Base-by-base conservation (phyloP, 2,113 vertebrate genomes). In the Romanogobio albipinnatus region DNA sequence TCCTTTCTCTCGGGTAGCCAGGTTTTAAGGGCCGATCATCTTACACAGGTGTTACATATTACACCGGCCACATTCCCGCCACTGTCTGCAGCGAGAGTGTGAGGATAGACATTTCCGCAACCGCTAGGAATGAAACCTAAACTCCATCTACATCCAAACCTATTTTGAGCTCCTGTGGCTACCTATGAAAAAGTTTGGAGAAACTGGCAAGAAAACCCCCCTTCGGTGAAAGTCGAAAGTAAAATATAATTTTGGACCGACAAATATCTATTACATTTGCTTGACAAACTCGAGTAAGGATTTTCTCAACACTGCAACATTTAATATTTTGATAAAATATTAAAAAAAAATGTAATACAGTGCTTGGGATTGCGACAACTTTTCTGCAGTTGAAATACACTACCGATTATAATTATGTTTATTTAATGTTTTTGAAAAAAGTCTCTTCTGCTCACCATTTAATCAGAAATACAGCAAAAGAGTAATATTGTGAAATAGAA, bases 11-110 rank as follows among this genome's bases (percentile, higher is more conserved):
- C 84, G 26, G 82, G 87, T 88, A 87, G 86, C 91, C 88, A 85
- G 87, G 66, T 76, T 82, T 82, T 26, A 76, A 89, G 75, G 4
- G 82, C 82, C 77, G 87, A 91, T 91, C 89, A 89, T 88, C 91
- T 93, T 90, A 79, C 89, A 91, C 91, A 92, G 92, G 92, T 92
- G 91, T 90, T 92, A 90, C 83, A 88, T 88, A 92, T 93, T 91
- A 93, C 77, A 75, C 83, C 56, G 75, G 36, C 79, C 87, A 76
- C 86, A 75, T 78, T 86, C 70, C 33, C 73, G 26, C 81, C 86
- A 58, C 88, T 45, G 85, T 82, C 81, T 86, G 76, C 75, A 51
- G 76, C 58, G 45, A 86, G 19, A 49, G 56, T 56, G 83, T 51
- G 61, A 84, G 80, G 86, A 85, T 82, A 85, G 89, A 87, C 39